These are phyloP conservation scores for Marronus borbonicus DNA, from an alignment of 2,888 invertebrate species.

Conservation along the genomic window DNA sequence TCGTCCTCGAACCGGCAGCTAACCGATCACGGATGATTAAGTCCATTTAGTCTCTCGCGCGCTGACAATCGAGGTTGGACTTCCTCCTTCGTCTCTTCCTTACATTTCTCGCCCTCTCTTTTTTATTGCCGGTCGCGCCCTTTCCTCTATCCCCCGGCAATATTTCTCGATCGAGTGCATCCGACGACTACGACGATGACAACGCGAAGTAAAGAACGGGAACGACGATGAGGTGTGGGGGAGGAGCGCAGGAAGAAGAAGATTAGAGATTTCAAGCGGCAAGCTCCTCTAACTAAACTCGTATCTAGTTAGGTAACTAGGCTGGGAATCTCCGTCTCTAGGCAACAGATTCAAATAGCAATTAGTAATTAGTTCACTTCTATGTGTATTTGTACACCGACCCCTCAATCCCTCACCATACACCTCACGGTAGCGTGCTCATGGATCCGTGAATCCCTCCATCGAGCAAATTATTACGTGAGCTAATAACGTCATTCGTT, in stretches of 20 bases:
- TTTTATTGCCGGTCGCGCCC: slow-evolving; percentile 27
- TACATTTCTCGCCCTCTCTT: neutral
- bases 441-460: slow-evolving; percentile 35
- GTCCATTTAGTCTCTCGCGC: slow-evolving; percentile 39
- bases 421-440: slow-evolving; percentile 25
- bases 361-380: slow-evolving; percentile 69
- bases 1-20: slow-evolving; percentile 11
- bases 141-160: slow-evolving; percentile 40
- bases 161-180: slow-evolving; percentile 50
- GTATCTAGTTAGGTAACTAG: slow-evolving; percentile 52
- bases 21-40: slow-evolving; percentile 44
- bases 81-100: slow-evolving; percentile 22
- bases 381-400: slow-evolving; percentile 64
- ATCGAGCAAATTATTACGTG: slow-evolving; percentile 54
- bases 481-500: slow-evolving; percentile 59
- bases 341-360: slow-evolving; percentile 67
- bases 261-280: slow-evolving; percentile 34
- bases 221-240: too few species aligned
- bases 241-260: neutral
- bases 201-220: neutral
- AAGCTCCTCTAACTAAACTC: slow-evolving; percentile 13
- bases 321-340: slow-evolving; percentile 63
- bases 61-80: slow-evolving; percentile 39
- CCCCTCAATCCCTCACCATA: neutral
- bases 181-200: slow-evolving; percentile 22